A percentile compares a stretch with the other conserved stretches of the same genome.
These are phyloP conservation scores for Carassius carassius DNA, from an alignment of 2,113 vertebrate genomes.

Conservation along the genomic window DNA sequence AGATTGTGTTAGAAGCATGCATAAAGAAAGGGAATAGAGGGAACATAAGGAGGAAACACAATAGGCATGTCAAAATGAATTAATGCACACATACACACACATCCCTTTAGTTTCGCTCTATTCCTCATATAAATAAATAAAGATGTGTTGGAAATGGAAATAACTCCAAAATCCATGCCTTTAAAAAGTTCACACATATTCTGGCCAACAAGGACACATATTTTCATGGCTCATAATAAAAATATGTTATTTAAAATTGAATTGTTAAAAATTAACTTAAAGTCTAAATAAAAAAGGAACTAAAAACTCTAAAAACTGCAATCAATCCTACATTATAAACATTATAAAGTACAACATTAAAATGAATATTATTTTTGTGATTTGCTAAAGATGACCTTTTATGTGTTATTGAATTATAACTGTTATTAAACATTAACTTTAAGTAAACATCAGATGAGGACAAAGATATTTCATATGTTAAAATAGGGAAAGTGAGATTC, in stretches of 20 bases:
- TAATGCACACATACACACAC: no score
- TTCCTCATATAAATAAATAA: no score
- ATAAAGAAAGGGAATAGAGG: no score
- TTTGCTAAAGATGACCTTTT: not conserved
- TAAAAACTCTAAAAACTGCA: not conserved
- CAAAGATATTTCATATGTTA: not conserved
- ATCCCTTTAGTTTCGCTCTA: no score
- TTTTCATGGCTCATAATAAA: not conserved
- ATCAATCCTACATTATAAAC: not conserved
- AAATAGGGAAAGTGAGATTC: not conserved
- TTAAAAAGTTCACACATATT: no score
- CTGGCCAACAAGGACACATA: no score
- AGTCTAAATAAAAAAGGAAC: not conserved
- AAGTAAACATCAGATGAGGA: not conserved
- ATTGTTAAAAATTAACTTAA: not conserved
- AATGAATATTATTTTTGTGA: not conserved
- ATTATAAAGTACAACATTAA: not conserved
- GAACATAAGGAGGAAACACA: no score
- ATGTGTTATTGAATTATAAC: not conserved
- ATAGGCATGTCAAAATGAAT: no score
- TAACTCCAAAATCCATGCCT: no score
- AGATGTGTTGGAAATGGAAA: no score
- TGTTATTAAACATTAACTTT: not conserved
- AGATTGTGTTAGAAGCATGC: no score
- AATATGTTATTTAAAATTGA: not conserved